Percentiles rank a stretch among this genome's conserved stretches.
These are phyloP conservation scores for Brachionus rotundiformis DNA, from an alignment of 1,140 invertebrate genomes.

Conservation along the genomic window DNA sequence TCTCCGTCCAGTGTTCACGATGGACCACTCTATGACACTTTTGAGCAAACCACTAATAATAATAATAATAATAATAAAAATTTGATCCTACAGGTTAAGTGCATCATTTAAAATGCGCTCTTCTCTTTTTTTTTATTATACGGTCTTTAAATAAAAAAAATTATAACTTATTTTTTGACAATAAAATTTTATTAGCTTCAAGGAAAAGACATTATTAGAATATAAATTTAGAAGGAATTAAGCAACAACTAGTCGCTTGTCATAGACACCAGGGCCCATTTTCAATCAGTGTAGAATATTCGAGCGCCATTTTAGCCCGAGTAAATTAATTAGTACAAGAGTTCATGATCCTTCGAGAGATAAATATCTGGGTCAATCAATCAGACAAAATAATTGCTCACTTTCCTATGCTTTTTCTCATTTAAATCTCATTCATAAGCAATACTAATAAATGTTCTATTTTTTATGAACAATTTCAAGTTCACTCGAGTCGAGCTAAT, in stretches of 20 bases:
- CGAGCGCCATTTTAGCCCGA: not conserved
- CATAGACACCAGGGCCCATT: too few relatives aligned
- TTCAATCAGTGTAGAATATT: not conserved
- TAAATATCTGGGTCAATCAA: not conserved
- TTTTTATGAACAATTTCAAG: not conserved
- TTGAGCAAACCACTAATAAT: not conserved
- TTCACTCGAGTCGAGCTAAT: not conserved
- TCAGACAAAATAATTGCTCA: not conserved
- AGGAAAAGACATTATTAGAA: too few relatives aligned
- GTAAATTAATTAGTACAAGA: not conserved
- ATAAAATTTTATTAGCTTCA: not conserved
- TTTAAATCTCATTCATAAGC: not conserved
- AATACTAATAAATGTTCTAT: not conserved
- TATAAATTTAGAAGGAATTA: not conserved
- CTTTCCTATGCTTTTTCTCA: not conserved
- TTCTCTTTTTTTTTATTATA: not conserved
- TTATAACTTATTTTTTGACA: not conserved
- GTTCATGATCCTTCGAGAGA: slow-evolving; percentile 11
- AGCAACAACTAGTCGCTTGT: not conserved
- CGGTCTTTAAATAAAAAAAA: not conserved
- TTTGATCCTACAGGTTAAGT: not conserved
- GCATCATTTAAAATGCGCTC: not conserved
- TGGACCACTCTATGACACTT: not conserved
- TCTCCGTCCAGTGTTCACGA: too few relatives aligned
- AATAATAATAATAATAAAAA: not conserved